A percentile compares a stretch with the other conserved stretches of the same genome.
These are phyloP conservation scores for Diachasmimorpha longicaudata DNA, from an alignment of 1,140 invertebrate species.

Conservation along the genomic window DNA sequence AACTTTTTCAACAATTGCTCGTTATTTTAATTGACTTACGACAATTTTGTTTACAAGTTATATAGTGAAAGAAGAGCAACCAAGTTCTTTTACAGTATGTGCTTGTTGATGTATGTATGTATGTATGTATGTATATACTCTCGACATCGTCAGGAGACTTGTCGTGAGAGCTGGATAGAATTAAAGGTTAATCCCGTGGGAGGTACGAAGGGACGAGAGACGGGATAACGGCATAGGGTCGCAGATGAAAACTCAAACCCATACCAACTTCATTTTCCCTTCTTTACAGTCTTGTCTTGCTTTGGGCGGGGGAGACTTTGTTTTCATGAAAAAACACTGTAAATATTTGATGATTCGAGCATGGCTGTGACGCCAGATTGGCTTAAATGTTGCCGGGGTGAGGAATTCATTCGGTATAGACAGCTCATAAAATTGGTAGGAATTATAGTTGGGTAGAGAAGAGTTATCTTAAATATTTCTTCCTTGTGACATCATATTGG, in stretches of 20 bases:
- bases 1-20: not conserved
- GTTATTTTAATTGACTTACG: not conserved
- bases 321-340: slow-evolving; percentile 51
- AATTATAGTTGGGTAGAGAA: not conserved
- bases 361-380: slow-evolving; percentile 39
- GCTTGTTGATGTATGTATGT: not conserved
- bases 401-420: not conserved
- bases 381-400: not conserved
- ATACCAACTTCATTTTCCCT: slow-evolving; percentile 29
- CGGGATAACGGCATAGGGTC: not conserved
- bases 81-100: not conserved
- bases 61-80: not conserved
- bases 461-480: not conserved
- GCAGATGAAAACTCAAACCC: slow-evolving; percentile 23
- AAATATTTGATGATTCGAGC: slow-evolving; percentile 59
- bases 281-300: slow-evolving; percentile 29
- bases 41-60: not conserved
- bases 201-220: slow-evolving; percentile 24
- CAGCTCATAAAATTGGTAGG: not conserved
- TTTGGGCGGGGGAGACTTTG: slow-evolving; percentile 37
- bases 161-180: slow-evolving; percentile 54
- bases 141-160: slow-evolving; percentile 13
- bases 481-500: too few relatives aligned
- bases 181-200: slow-evolving; percentile 62
- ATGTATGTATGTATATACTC: not conserved